These are phyloP conservation scores for Rhorus exstirpatorius DNA, from an alignment of 2,888 invertebrate species.

Conservation along the genomic window DNA sequence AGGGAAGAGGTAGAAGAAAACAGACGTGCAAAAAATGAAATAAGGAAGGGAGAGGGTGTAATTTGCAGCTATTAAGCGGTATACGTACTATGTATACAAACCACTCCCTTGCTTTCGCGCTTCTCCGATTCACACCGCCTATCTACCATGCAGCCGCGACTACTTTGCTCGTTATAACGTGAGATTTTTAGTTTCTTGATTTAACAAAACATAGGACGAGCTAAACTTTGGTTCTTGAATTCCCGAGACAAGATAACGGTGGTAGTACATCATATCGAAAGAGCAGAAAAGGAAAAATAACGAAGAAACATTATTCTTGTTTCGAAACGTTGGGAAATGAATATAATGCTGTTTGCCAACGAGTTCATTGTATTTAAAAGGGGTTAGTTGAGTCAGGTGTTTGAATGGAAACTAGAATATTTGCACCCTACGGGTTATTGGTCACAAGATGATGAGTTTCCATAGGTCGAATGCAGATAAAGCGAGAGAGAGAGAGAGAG, in stretches of 20 bases:
- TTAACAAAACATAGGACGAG: conserved; percentile 7
- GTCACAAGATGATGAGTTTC: background rate
- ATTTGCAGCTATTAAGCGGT: conserved; percentile 83
- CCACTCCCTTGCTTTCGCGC: conserved; percentile 58
- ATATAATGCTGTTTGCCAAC: background rate
- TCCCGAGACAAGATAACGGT: background rate
- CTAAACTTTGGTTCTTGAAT: conserved; percentile 24
- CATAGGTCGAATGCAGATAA: conserved; percentile 1
- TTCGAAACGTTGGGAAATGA: background rate
- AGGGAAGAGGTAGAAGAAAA: conserved; percentile 69
- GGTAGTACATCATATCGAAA: background rate
- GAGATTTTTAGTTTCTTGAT: conserved; percentile 38
- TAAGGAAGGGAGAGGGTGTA: conserved; percentile 74
- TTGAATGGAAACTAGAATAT: background rate
- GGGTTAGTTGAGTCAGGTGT: background rate
- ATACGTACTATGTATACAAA: conserved; percentile 68
- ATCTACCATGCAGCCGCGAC: conserved; percentile 48
- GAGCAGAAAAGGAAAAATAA: background rate
- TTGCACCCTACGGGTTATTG: background rate
- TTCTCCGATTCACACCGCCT: conserved; percentile 67
- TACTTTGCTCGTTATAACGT: conserved; percentile 43
- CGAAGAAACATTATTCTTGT: background rate
- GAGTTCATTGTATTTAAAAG: background rate
- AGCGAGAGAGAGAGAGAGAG: background rate
- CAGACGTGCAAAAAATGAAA: conserved; percentile 60